Conservation (phyloP, 2,113 vertebrate genomes). For the Pungitius pungitius region DNA sequence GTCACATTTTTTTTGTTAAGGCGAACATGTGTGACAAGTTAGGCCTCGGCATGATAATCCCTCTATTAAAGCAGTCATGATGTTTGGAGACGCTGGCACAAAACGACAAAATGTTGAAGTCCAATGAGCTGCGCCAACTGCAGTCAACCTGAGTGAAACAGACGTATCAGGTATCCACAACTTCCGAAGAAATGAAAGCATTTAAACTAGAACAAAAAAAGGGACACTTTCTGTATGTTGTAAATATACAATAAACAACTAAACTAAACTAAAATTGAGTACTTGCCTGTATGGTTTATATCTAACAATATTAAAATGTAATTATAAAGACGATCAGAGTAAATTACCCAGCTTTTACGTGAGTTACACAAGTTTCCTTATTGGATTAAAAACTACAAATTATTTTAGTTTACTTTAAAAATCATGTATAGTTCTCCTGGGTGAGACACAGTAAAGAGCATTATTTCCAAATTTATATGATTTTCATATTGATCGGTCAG, state of each 20-base stretch:
- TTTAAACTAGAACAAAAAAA: slow-evolving; percentile 1
- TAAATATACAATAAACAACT: slow-evolving; percentile 2
- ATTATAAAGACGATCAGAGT: slow-evolving; percentile 15
- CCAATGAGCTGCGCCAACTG: slow-evolving; percentile 38
- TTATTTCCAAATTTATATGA: neutral
- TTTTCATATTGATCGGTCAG: neutral
- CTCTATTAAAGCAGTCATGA: slow-evolving; percentile 37
- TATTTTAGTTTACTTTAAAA: neutral
- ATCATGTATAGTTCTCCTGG: neutral
- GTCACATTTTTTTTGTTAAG: slow-evolving; percentile 35
- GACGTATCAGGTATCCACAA: slow-evolving; percentile 7
- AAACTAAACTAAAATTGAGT: no score
- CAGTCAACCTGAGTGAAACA: slow-evolving; percentile 40
- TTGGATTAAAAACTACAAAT: slow-evolving; percentile 17
- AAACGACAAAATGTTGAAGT: slow-evolving; percentile 46
- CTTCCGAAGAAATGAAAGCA: slow-evolving; percentile 18
- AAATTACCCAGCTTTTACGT: slow-evolving; percentile 12
- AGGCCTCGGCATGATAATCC: slow-evolving; percentile 28
- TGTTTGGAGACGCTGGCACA: slow-evolving; percentile 27
- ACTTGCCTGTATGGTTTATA: slow-evolving; percentile 1
- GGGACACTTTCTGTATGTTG: neutral
- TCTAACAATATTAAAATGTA: slow-evolving; percentile 5
- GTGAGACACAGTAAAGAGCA: neutral
- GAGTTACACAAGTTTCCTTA: slow-evolving; percentile 1
- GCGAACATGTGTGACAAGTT: slow-evolving; percentile 32